These are phyloP conservation scores for Cephalotes varians DNA, from an alignment of 2,888 invertebrate species.

Conservation along the genomic window DNA sequence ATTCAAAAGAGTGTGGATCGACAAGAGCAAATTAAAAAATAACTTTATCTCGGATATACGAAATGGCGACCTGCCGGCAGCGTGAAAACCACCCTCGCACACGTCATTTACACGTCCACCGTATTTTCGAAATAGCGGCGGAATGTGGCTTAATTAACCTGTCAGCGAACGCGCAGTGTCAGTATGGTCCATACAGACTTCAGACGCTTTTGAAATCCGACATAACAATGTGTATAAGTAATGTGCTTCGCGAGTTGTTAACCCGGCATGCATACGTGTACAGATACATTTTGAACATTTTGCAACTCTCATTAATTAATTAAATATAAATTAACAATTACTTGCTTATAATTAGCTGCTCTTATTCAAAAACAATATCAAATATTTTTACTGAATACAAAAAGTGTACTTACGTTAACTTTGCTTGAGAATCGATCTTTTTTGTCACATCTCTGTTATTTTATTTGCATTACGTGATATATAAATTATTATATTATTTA, in stretches of 20 bases:
- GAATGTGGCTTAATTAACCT: constrained; percentile 62
- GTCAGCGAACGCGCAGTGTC: constrained; percentile 29
- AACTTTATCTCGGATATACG: not conserved
- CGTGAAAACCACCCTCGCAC: constrained; percentile 28
- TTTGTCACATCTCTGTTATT: not conserved
- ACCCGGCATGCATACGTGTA: not conserved
- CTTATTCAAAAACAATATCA: not conserved
- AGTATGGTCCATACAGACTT: not conserved
- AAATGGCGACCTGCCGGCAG: not conserved
- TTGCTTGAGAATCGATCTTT: not conserved
- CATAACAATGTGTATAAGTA: constrained; percentile 22
- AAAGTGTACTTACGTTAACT: not conserved
- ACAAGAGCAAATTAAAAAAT: not conserved
- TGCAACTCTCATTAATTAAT: not conserved
- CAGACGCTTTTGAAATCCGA: constrained; percentile 18
- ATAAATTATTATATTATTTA: not conserved
- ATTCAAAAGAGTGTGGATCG: not conserved
- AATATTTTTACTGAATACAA: not conserved
- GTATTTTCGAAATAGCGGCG: constrained; percentile 54
- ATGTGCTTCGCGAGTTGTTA: constrained; percentile 19
- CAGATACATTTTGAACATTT: not conserved
- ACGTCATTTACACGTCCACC: constrained; percentile 49
- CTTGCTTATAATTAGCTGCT: not conserved
- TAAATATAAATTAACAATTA: constrained; percentile 7
- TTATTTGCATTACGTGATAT: not conserved